A percentile compares a stretch with the other conserved stretches of the same genome.
phyloP scores from a whole-genome alignment of 2,888 invertebrate species.

The Melinaea menophilus region DNA sequence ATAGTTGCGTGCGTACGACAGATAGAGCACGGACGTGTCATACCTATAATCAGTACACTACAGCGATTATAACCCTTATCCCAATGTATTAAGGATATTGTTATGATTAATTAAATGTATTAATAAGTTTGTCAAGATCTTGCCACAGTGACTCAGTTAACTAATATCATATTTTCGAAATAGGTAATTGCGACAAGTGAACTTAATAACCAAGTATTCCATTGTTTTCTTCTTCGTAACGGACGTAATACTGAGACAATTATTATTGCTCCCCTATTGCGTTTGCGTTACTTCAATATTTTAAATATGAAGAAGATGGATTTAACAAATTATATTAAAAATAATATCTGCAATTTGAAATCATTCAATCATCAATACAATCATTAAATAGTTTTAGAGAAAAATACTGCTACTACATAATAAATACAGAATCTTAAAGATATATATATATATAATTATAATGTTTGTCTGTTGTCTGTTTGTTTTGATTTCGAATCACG shows the following conservation, averaged over 20 bases:
- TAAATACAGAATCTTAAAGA: no score
- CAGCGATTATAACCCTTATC: slow-evolving; percentile 11
- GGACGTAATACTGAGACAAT: neutral
- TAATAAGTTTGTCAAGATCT: slow-evolving; percentile 22
- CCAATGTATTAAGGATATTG: neutral
- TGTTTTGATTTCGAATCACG: no score
- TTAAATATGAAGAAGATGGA: no score
- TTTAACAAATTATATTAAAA: no score
- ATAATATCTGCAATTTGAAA: no score
- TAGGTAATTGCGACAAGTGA: slow-evolving; percentile 44
- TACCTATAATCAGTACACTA: neutral
- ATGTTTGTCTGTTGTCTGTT: no score
- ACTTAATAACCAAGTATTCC: slow-evolving; percentile 15
- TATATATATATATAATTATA: no score
- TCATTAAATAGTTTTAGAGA: no score
- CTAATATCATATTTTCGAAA: slow-evolving; percentile 48
- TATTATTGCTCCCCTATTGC: neutral
- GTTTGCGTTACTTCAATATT: no score
- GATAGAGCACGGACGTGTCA: slow-evolving; percentile 32
- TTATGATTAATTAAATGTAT: neutral
- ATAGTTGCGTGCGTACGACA: slow-evolving; percentile 25
- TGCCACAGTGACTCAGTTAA: slow-evolving; percentile 57
- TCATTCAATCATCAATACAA: no score
- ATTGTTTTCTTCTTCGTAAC: slow-evolving; percentile 1
- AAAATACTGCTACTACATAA: no score